Conservation (phyloP, 2,888 invertebrate genomes). For the Drosophila kuntzei region DNA sequence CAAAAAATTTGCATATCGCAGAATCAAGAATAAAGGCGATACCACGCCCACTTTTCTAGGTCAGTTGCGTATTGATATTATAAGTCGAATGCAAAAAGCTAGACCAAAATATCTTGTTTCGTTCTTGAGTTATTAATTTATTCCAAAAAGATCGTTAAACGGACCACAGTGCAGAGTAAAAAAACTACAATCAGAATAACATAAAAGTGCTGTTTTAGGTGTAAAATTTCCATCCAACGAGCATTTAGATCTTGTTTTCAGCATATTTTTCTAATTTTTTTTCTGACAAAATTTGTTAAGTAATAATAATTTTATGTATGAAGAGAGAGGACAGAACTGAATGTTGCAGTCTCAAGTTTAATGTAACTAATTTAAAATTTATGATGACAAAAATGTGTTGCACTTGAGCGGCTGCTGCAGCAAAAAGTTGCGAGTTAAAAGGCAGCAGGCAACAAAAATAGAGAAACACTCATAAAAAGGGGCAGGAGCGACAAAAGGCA, state of each 20-base stretch:
- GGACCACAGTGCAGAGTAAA: no score
- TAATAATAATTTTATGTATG: constrained; percentile 22
- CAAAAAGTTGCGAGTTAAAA: constrained; percentile 55
- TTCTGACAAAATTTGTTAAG: constrained; percentile 23
- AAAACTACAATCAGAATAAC: not conserved
- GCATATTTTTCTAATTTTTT: no score
- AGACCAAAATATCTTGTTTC: no score
- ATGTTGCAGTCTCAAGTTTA: constrained; percentile 21
- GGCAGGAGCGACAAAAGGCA: constrained; percentile 41
- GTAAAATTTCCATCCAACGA: constrained; percentile 8
- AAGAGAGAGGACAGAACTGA: not conserved
- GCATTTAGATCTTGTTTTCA: constrained; percentile 17
- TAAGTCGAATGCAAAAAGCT: no score
- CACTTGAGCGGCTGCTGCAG: constrained; percentile 49
- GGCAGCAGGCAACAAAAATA: constrained; percentile 19
- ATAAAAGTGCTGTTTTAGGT: not conserved
- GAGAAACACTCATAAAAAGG: constrained; percentile 39
- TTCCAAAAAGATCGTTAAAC: no score
- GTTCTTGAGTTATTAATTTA: no score
- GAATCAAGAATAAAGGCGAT: no score
- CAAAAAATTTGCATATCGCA: no score
- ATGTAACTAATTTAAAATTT: constrained; percentile 73
- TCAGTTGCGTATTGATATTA: no score
- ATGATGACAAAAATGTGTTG: constrained; percentile 68
- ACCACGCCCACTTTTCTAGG: no score